phyloP scores from a whole-genome alignment of 2,113 vertebrate species.

The Actenoides lindsayi region DNA sequence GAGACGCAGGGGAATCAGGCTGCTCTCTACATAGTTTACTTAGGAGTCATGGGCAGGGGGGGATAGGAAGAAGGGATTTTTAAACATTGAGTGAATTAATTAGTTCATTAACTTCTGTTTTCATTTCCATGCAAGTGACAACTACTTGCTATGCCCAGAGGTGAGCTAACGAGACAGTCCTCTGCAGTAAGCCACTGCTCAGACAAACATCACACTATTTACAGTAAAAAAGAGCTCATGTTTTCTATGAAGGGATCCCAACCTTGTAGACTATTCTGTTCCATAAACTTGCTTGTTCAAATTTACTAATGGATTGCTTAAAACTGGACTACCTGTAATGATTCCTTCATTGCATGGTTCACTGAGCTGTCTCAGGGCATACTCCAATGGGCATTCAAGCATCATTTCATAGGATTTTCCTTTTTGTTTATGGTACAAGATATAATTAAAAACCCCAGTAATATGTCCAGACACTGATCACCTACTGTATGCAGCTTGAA shows the following conservation, averaged over 20 bases:
- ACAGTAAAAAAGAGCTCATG: neutral
- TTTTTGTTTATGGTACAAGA: neutral
- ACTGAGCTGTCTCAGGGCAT: neutral
- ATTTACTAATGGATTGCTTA: neutral
- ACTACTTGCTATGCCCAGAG: neutral
- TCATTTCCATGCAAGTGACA: constrained; percentile 1
- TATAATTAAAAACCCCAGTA: neutral
- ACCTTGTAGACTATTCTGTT: neutral
- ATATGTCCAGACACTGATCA: neutral
- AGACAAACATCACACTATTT: neutral
- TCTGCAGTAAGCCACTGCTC: neutral
- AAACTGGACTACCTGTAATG: neutral
- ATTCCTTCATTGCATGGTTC: neutral
- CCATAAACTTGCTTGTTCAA: neutral
- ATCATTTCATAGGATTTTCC: neutral
- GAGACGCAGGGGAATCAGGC: neutral
- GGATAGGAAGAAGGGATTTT: neutral
- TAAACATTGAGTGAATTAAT: constrained; percentile 17
- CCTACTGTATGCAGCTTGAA: fast-evolving
- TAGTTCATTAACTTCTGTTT: constrained; percentile 14
- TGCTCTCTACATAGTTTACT: neutral
- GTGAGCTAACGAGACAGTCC: neutral
- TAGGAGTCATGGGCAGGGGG: neutral
- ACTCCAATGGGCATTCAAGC: neutral
- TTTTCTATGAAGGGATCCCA: neutral